Evolutionary conservation across 2,113 vertebrate genomes (phyloP).

Genomic region (Phasianus colchicus): DNA sequence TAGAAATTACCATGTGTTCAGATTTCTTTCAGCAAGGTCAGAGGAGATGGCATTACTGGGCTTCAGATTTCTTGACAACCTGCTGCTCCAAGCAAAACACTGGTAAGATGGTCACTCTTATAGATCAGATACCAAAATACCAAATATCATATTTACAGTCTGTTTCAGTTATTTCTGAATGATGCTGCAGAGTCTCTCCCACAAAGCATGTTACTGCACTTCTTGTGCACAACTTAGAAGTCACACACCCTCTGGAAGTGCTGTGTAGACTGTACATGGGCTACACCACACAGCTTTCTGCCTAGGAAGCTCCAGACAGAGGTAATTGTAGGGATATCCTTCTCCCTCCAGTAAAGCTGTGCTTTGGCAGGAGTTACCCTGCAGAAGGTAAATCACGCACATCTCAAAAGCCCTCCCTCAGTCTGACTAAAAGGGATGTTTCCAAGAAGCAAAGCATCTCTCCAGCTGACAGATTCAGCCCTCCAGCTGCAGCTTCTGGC

Average conservation of each 20-base stretch:
- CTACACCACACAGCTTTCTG: neutral
- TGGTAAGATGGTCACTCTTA: neutral
- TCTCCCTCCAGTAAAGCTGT: neutral
- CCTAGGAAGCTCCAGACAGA: neutral
- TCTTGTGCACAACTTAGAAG: neutral
- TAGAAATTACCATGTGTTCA: accelerated
- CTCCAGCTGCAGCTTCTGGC: neutral
- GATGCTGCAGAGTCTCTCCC: accelerated
- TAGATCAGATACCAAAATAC: neutral
- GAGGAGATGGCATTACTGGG: neutral
- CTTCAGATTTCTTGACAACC: neutral
- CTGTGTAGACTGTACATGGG: neutral
- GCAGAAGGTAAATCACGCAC: neutral
- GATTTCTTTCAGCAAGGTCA: neutral
- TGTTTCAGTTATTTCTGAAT: neutral
- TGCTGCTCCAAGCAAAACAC: neutral
- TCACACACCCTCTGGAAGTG: accelerated
- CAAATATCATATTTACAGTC: neutral
- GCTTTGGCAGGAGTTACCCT: neutral
- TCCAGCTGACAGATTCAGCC: neutral
- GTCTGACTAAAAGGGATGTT: neutral
- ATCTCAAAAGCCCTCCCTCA: neutral
- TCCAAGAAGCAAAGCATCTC: neutral
- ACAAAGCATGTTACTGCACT: accelerated
- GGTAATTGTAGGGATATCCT: neutral